These are phyloP conservation scores for Drosophila funebris DNA, from an alignment of 1,140 invertebrate genomes.

Conservation along the genomic window DNA sequence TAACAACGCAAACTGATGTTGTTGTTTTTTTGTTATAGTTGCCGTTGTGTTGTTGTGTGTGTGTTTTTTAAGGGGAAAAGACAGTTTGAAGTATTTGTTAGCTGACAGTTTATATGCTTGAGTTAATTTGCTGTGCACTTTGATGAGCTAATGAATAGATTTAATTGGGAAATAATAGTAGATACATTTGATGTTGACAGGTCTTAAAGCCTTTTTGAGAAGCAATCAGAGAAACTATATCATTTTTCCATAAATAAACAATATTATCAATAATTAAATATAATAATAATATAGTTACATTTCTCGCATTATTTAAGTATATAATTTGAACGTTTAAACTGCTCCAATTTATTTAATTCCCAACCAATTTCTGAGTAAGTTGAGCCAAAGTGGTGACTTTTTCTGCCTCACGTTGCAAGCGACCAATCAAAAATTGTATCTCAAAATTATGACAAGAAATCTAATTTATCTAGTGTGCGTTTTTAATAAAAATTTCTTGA, in stretches of 20 bases:
- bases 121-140: conserved; percentile 41
- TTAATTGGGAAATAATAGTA: conserved; percentile 44
- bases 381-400: background rate
- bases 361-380: background rate
- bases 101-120: conserved; percentile 58
- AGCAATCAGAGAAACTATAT: background rate
- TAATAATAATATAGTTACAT: no score
- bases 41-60: conserved; percentile 10
- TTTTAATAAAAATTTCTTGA: conserved; percentile 27
- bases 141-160: conserved; percentile 26
- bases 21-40: no score
- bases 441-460: conserved; percentile 7
- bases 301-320: no score
- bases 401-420: background rate
- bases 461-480: conserved; percentile 5
- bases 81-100: conserved; percentile 39
- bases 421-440: background rate
- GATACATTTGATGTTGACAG: background rate
- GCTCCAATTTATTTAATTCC: no score
- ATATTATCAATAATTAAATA: no score
- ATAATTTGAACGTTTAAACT: no score
- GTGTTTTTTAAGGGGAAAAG: conserved; percentile 15
- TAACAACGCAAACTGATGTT: conserved; percentile 34
- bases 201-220: background rate
- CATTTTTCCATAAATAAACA: background rate